phyloP scores from a whole-genome alignment of 2,113 vertebrate genomes.

The Microcebus jonahi region DNA sequence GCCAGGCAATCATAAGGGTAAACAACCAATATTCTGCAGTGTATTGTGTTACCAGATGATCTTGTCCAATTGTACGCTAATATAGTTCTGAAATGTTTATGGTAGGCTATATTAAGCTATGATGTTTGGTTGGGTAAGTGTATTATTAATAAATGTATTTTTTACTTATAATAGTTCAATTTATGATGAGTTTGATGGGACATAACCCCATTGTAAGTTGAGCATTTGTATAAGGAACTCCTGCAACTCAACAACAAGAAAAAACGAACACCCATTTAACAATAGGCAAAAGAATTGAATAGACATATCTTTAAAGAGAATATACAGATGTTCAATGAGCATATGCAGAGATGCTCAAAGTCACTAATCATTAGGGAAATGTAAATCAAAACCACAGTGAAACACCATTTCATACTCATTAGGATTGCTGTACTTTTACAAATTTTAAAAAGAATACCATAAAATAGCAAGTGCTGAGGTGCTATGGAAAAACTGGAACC shows the following conservation, averaged over 20 bases:
- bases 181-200: not conserved
- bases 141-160: not conserved
- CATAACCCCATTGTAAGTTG: not conserved
- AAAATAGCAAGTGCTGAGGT: not conserved
- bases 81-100: no score
- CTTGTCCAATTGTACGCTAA: not conserved
- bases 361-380: not conserved
- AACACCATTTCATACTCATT: not conserved
- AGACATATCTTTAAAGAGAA: no score
- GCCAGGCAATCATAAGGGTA: not conserved
- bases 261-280: not conserved
- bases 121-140: not conserved
- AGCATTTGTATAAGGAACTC: not conserved
- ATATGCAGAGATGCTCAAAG: not conserved
- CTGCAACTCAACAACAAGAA: not conserved
- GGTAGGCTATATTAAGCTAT: no score
- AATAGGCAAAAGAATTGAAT: not conserved
- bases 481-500: not conserved
- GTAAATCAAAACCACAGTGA: not conserved
- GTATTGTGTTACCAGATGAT: not conserved
- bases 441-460: no score
- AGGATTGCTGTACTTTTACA: not conserved
- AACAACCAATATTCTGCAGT: not conserved
- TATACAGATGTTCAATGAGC: no score
- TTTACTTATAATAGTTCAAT: not conserved